Base-by-base conservation (phyloP, 1,140 invertebrate species). In the Dendrolimus kikuchii region DNA sequence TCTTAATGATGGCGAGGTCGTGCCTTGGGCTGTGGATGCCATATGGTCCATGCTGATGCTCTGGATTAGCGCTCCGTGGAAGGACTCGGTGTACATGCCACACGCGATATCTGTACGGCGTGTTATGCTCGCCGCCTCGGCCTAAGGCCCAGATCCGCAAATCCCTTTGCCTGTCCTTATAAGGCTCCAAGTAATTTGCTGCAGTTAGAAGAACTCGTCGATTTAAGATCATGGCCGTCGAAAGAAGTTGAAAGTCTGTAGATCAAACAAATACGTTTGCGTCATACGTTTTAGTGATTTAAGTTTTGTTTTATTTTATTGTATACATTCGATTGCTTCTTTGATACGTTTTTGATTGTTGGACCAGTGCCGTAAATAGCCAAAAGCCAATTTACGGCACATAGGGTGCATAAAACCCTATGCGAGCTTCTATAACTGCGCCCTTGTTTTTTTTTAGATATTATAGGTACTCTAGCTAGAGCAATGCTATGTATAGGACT, bases 91-190 rank as follows among this genome's bases (percentile, higher is more conserved):
- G 59, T 5, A 73, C 51, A 9, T 70, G 47, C 67, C 66, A 75
- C 1, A 77, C 72, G 23, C 78, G 60, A 42, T 79, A 81, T 10
- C 78, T 68, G 49, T 66, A 79, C 1, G 76, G 76, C 2, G 70
- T 71, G 5, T 53, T 62, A 37, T 65, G 42, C 0, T 7, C 0
- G 0, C 76, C 74, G 5, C 2, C 39, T 54, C 68, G 57, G 5
- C 78, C 78, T 4, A 77, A 51, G 0, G 59, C 57, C 78, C 78
- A 81, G 5, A 81, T 60, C 0, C 76, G 58, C 1, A 81, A 10
- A 8, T 74, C 71, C 5, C 36, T 55, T 46, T 69, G 62, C 9
- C 66, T 51, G 36, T 62, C n/a, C 40, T 68, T 53, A 37, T 60
- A 58, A 0, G 65, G 66, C 2, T 74, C 74, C 8, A 81, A 36